Evolutionary conservation across 2,888 invertebrate species (phyloP), one percentile per base, ranked within the genome.

Genomic region (Xanthia togata): DNA sequence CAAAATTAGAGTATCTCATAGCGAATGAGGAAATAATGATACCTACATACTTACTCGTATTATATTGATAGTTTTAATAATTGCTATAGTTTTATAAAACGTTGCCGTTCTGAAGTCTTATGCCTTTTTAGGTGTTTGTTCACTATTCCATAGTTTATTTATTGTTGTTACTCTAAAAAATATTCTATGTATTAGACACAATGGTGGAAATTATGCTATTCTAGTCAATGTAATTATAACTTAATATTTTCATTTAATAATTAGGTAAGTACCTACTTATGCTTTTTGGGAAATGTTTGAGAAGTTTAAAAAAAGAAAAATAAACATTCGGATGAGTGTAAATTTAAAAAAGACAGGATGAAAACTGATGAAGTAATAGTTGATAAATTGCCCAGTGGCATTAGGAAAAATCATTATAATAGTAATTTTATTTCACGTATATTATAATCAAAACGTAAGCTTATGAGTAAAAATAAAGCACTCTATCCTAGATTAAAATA

Each of bases 41-140:
- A 38, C 3, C 0, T 5, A 74, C n/a, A 14, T 73, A 73, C 9
- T 1, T 64, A 57, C 17, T 62, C 31, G 17, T 68, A 67, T 64
- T 73, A 69, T 44, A 65, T 55, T 35, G 31, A 41, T 78, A 83
- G 68, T 83, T 84, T 73, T 23, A 83, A 78, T 73, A 55, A 47
- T 57, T 68, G 60, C 65, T 77, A 78, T 81, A 81, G 65, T 76
- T 77, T 80, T 63, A 78, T 71, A 44, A 81, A 78, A 73, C 57
- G 50, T 79, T 88, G 82, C 81, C 84, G 81, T 83, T 88, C 68
- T 79, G 26, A 79, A 74, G 79, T 87, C 78, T 84, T 87, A 88
- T 85, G 84, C 81, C 73, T 77, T 72, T 86, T 70, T 75, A 78
- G 79, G 73, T 79, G 59, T 78, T 72, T 71, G 59, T 79, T 79